Evolutionary conservation across 1,140 invertebrate genomes (phyloP).

Genomic region (Agraylea sexmaculata): DNA sequence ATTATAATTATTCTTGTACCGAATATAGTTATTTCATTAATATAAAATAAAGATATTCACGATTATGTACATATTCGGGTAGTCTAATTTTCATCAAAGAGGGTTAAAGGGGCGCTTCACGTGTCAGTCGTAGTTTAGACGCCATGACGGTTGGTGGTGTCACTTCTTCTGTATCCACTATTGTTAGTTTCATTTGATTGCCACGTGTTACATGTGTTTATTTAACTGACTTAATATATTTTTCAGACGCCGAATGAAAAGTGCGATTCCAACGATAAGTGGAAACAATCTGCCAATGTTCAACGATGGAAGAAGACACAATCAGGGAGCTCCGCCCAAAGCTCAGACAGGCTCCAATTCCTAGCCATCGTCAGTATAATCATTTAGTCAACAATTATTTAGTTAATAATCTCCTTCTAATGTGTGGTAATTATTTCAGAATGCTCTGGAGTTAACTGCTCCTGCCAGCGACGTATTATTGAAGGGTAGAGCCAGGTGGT

Average conservation of each 20-base stretch:
- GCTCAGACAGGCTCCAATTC: conserved; percentile 37
- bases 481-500: conserved; percentile 65
- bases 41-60: no score
- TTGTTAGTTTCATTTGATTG: no score
- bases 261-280: conserved; percentile 18
- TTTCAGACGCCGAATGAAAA: conserved; percentile 17
- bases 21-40: no score
- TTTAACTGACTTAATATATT: conserved; percentile 10
- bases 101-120: no score
- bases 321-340: conserved; percentile 26
- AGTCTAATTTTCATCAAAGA: no score
- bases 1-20: no score
- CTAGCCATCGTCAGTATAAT: conserved; percentile 38
- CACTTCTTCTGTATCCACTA: no score
- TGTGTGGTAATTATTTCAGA: conserved; percentile 48
- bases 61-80: no score
- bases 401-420: background rate
- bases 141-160: no score
- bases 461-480: conserved; percentile 81
- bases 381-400: no score
- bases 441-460: conserved; percentile 83
- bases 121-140: no score
- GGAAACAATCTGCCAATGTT: conserved; percentile 9
- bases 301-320: conserved; percentile 20
- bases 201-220: background rate